Percentiles rank a stretch among this genome's conserved stretches.
phyloP scores from a whole-genome alignment of 2,888 invertebrate genomes.

The Eurytoma adleriae region DNA sequence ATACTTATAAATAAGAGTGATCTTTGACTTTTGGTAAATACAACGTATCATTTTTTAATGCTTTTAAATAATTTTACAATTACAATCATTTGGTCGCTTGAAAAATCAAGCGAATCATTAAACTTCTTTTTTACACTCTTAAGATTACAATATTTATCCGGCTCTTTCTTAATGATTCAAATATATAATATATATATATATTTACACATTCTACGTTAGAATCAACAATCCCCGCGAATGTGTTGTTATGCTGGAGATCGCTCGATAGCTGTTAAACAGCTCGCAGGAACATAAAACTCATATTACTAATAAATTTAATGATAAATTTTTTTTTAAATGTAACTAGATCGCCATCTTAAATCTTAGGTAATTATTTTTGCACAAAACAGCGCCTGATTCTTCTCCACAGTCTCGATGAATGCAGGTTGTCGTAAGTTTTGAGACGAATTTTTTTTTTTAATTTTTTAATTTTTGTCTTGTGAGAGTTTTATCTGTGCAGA shows the following conservation, averaged over 20 bases:
- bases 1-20: conserved; percentile 52
- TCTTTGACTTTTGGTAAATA: conserved; percentile 50
- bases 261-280: conserved; percentile 68
- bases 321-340: conserved; percentile 48
- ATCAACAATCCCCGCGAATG: conserved; percentile 61
- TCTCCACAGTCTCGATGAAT: conserved; percentile 53
- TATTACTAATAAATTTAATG: conserved; percentile 55
- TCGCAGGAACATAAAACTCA: conserved; percentile 72
- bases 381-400: conserved; percentile 50
- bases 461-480: conserved; percentile 29
- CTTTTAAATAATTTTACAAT: conserved; percentile 45
- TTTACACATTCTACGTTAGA: conserved; percentile 55
- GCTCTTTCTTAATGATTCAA: conserved; percentile 42
- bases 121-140: conserved; percentile 36
- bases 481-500: conserved; percentile 42
- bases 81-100: conserved; percentile 37
- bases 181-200: conserved; percentile 58
- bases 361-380: conserved; percentile 57
- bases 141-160: conserved; percentile 44
- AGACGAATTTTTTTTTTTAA: conserved; percentile 19
- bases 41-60: conserved; percentile 16
- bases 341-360: conserved; percentile 57
- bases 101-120: conserved; percentile 47
- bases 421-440: conserved; percentile 25
- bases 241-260: conserved; percentile 72